A percentile compares a stretch with the other conserved stretches of the same genome.
These are phyloP conservation scores for Drosophila pandora DNA, from an alignment of 1,140 invertebrate genomes.

Conservation along the genomic window DNA sequence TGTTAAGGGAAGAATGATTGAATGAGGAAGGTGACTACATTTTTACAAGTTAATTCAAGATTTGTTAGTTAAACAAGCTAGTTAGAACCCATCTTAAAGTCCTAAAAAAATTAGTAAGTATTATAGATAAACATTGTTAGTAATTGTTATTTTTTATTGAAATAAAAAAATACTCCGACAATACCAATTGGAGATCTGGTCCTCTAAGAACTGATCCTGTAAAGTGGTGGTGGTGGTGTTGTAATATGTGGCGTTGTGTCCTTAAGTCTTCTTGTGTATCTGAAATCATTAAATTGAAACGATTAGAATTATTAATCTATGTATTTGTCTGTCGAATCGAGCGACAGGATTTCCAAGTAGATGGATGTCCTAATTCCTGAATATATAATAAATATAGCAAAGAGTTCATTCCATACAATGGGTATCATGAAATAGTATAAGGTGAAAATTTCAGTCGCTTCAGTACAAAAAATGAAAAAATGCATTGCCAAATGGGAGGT, in stretches of 20 bases:
- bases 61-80: not conserved
- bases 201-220: too few species aligned
- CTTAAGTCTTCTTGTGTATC: too few species aligned
- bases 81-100: too few species aligned
- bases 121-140: too few species aligned
- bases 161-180: too few species aligned
- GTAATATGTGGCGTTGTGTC: too few species aligned
- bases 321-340: too few species aligned
- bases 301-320: not conserved
- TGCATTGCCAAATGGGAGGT: not conserved
- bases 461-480: not conserved
- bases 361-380: not conserved
- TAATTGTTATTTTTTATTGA: too few species aligned
- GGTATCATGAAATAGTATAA: not conserved
- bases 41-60: not conserved
- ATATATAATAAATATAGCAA: not conserved
- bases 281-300: not conserved
- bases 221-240: too few species aligned
- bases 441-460: not conserved
- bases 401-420: too few species aligned
- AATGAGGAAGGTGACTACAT: not conserved
- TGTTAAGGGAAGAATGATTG: conserved; percentile 36
- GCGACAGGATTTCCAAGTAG: not conserved
- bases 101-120: too few species aligned
- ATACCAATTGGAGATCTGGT: too few species aligned